These are phyloP conservation scores for Cricetomys ansorgei DNA, from an alignment of 2,113 vertebrate genomes.

Conservation along the genomic window DNA sequence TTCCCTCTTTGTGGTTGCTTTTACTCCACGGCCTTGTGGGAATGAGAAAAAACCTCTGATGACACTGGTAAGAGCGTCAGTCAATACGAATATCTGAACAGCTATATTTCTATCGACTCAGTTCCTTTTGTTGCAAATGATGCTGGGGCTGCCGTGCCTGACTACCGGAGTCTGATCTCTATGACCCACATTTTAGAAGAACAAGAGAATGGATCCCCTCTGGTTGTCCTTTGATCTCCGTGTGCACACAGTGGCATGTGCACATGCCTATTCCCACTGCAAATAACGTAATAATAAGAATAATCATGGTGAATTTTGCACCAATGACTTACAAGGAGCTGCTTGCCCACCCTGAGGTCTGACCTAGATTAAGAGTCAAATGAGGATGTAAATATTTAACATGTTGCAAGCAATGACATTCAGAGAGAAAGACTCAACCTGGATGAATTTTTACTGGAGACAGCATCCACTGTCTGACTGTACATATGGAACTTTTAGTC, in stretches of 20 bases:
- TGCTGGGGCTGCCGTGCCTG: too few species aligned
- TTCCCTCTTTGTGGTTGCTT: not conserved
- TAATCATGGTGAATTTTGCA: not conserved
- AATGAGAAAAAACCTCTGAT: not conserved
- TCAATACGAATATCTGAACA: not conserved
- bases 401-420: conserved; percentile 23
- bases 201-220: not conserved
- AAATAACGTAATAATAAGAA: not conserved
- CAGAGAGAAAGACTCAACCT: not conserved
- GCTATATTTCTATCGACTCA: not conserved
- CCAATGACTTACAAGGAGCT: conserved; percentile 40
- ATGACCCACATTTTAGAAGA: not conserved
- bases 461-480: not conserved
- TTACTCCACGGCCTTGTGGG: not conserved
- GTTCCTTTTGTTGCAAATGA: not conserved
- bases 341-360: not conserved
- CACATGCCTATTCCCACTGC: not conserved
- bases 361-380: conserved; percentile 36
- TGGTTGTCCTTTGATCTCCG: not conserved
- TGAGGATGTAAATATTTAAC: conserved; percentile 59
- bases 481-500: not conserved
- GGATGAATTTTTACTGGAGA: not conserved
- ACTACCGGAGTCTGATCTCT: not conserved
- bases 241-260: not conserved
- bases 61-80: not conserved